Percentiles rank a stretch among this genome's conserved stretches.
Evolutionary conservation across 2,888 invertebrate genomes (phyloP).

Genomic region (Ormia ochracea): DNA sequence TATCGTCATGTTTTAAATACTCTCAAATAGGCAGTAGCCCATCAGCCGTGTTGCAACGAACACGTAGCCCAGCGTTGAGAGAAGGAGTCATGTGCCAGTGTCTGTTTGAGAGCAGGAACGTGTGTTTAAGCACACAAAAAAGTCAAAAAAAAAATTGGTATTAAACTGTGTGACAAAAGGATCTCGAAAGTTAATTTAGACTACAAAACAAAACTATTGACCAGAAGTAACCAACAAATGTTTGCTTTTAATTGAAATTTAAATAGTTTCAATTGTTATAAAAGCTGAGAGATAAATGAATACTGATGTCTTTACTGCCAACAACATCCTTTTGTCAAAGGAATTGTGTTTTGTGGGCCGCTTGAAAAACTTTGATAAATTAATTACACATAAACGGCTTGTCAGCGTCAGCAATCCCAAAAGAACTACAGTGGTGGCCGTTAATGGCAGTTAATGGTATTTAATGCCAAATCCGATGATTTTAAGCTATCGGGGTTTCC

Average conservation of each 20-base stretch:
- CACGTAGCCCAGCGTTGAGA: neutral
- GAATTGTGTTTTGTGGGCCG: too few species aligned
- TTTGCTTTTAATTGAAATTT: slow-evolving; percentile 56
- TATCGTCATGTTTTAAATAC: slow-evolving; percentile 65
- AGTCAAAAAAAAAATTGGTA: too few species aligned
- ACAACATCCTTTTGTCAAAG: neutral
- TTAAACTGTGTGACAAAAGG: slow-evolving; percentile 30
- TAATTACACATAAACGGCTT: too few species aligned
- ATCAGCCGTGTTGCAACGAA: slow-evolving; percentile 39
- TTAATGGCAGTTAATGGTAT: too few species aligned
- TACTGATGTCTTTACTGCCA: neutral
- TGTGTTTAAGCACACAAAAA: neutral
- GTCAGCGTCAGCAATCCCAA: too few species aligned
- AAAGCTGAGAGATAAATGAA: slow-evolving; percentile 1
- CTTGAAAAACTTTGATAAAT: too few species aligned
- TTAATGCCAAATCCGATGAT: too few species aligned
- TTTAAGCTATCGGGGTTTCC: too few species aligned
- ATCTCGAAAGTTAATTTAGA: slow-evolving; percentile 46
- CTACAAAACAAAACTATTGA: slow-evolving; percentile 18
- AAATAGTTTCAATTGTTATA: slow-evolving; percentile 49
- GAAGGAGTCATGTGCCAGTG: neutral
- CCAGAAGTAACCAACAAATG: slow-evolving; percentile 25
- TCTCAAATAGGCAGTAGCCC: slow-evolving; percentile 39
- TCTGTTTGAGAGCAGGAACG: too few species aligned
- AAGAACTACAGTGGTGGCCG: too few species aligned